These are phyloP conservation scores for Temnothorax rugatulus DNA, from an alignment of 2,888 invertebrate genomes.

Conservation along the genomic window DNA sequence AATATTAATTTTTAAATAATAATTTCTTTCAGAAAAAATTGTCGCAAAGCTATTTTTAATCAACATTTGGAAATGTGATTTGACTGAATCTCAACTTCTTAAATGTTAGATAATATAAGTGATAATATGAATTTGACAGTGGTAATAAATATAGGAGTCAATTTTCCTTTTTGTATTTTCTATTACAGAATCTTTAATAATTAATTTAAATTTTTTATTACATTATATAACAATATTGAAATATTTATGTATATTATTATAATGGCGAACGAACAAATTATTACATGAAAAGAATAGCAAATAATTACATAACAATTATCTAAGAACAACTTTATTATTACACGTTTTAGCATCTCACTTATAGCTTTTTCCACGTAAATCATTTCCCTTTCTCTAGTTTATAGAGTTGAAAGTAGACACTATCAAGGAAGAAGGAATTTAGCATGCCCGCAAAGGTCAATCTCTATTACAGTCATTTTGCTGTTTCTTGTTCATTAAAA, in stretches of 20 bases:
- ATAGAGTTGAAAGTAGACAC: conserved; percentile 20
- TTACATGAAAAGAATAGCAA: not conserved
- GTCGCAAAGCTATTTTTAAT: not conserved
- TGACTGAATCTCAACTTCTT: not conserved
- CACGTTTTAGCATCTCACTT: conserved; percentile 1
- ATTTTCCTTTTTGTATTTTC: not conserved
- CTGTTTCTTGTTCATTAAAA: not conserved
- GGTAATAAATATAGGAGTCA: not conserved
- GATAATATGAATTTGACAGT: not conserved
- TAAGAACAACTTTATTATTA: conserved; percentile 2
- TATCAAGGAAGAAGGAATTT: conserved; percentile 10
- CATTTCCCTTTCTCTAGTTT: conserved; percentile 31
- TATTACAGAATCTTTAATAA: not conserved
- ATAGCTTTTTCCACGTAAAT: conserved; percentile 16
- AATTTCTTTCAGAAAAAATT: not conserved
- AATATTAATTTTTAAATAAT: not conserved
- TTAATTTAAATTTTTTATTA: conserved; percentile 11
- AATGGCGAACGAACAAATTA: not conserved
- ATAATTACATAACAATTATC: not conserved
- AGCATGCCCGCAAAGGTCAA: conserved; percentile 7
- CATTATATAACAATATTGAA: not conserved
- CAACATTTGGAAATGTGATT: not conserved
- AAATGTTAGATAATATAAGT: not conserved
- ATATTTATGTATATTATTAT: not conserved
- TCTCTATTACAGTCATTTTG: conserved; percentile 4